A percentile compares a stretch with the other conserved stretches of the same genome.
Conservation (phyloP, 35 echinoderm and acorn worm species). For the Holothuria glaberrima region DNA sequence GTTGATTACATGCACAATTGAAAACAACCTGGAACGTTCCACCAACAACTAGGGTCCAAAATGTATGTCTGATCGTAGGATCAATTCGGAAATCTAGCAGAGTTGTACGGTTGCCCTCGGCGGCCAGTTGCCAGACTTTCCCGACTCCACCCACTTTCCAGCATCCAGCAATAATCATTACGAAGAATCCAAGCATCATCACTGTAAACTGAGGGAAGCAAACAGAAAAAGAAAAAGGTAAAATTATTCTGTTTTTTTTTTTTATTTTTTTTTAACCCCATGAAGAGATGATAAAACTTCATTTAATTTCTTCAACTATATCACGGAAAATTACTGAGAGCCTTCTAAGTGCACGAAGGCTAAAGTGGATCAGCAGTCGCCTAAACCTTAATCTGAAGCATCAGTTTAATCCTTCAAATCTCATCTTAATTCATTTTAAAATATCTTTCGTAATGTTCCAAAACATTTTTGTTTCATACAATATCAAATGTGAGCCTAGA, state of each 20-base stretch:
- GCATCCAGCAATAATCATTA: slow-evolving; percentile 36
- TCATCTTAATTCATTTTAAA: too few relatives aligned
- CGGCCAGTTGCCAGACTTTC: slow-evolving; percentile 27
- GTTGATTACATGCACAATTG: slow-evolving; percentile 43
- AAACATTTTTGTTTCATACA: too few relatives aligned
- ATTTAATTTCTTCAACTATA: too few relatives aligned
- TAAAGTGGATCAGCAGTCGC: too few relatives aligned
- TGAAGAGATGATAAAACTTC: too few relatives aligned
- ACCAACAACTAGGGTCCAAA: slow-evolving; percentile 39
- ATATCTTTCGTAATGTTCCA: too few relatives aligned
- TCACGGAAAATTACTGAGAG: too few relatives aligned
- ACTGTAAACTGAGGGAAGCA: not conserved
- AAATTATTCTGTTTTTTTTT: not conserved
- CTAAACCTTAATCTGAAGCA: too few relatives aligned
- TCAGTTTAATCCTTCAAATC: too few relatives aligned
- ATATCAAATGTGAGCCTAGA: too few relatives aligned
- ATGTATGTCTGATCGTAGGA: slow-evolving; percentile 39
- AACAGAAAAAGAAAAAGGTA: not conserved
- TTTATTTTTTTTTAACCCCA: too few relatives aligned
- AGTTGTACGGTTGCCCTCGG: slow-evolving; percentile 42
- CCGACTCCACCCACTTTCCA: slow-evolving; percentile 36
- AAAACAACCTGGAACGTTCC: slow-evolving; percentile 58
- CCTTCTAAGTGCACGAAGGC: too few relatives aligned
- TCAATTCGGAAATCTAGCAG: slow-evolving; percentile 51
- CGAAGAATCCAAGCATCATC: slow-evolving; percentile 55